phyloP scores from a whole-genome alignment of 2,113 vertebrate genomes.

The Cebus imitator region DNA sequence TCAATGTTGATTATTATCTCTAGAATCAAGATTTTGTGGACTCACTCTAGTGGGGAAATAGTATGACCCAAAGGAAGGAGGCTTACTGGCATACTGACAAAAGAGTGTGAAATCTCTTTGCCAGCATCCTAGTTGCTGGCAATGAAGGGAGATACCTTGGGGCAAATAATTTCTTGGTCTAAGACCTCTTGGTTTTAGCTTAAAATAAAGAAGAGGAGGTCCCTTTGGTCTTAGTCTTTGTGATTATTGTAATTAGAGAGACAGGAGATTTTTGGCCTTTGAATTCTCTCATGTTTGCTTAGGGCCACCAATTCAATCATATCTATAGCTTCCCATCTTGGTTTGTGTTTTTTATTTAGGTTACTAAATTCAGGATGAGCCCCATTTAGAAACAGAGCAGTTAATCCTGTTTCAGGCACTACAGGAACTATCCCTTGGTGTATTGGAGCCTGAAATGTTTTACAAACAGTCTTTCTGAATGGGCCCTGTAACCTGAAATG shows the following conservation, averaged over 20 bases:
- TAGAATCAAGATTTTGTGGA: not conserved
- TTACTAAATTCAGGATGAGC: not conserved
- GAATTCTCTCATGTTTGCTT: not conserved
- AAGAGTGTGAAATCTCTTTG: not conserved
- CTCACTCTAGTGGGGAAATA: not conserved
- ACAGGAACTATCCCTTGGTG: not conserved
- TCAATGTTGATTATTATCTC: not conserved
- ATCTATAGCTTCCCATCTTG: not conserved
- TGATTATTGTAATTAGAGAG: not conserved
- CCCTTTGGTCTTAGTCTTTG: not conserved
- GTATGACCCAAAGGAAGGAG: not conserved
- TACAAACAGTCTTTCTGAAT: not conserved
- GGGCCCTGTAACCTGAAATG: not conserved
- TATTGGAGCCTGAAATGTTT: not conserved
- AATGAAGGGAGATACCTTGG: not conserved
- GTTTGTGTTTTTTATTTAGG: not conserved
- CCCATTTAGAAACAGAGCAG: not conserved
- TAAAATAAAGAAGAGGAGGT: not conserved
- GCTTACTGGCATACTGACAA: not conserved
- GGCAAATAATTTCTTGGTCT: not conserved
- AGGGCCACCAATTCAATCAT: not conserved
- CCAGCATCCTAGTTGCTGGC: not conserved
- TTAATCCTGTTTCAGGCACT: not conserved
- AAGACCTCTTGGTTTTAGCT: not conserved
- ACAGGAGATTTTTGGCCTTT: not conserved